Conservation (phyloP, 1,140 invertebrate genomes). For the Delia radicum region DNA sequence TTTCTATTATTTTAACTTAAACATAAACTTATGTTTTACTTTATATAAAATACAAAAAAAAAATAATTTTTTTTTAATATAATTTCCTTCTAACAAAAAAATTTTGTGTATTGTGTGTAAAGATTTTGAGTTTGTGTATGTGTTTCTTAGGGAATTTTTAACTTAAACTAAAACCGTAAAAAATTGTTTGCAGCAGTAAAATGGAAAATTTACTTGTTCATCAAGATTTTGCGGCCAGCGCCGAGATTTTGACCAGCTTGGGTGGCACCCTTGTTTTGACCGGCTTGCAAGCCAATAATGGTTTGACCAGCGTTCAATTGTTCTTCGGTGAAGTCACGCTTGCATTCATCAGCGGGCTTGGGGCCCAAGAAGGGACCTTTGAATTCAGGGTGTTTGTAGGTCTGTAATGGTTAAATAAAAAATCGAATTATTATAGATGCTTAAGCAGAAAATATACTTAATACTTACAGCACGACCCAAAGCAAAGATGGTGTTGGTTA, state of each 20-base stretch:
- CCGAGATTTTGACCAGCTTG: constrained; percentile 92
- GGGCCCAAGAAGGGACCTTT: constrained; percentile 85
- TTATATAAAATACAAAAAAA: constrained; percentile 25
- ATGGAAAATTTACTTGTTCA: constrained; percentile 72
- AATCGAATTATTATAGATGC: not conserved
- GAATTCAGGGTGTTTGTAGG: constrained; percentile 88
- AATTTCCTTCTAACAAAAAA: not conserved
- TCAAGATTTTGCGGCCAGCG: constrained; percentile 83
- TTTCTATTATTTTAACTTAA: constrained; percentile 19
- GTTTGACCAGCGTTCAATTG: constrained; percentile 86
- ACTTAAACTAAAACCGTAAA: constrained; percentile 6
- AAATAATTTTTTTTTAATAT: not conserved
- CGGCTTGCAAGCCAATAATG: constrained; percentile 91
- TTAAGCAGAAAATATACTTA: not conserved
- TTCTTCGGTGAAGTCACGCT: constrained; percentile 88
- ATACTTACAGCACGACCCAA: constrained; percentile 82
- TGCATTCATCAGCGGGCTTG: constrained; percentile 87
- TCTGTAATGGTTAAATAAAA: constrained; percentile 59
- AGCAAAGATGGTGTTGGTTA: constrained; percentile 91
- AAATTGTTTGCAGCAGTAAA: not conserved
- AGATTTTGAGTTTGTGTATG: not conserved
- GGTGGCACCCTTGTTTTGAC: constrained; percentile 93
- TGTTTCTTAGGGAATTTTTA: not conserved
- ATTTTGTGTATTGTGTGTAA: not conserved
- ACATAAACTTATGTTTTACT: constrained; percentile 22